phyloP scores from a whole-genome alignment of 2,797 vertebrate species.

The Pseudomugil tenellus region DNA sequence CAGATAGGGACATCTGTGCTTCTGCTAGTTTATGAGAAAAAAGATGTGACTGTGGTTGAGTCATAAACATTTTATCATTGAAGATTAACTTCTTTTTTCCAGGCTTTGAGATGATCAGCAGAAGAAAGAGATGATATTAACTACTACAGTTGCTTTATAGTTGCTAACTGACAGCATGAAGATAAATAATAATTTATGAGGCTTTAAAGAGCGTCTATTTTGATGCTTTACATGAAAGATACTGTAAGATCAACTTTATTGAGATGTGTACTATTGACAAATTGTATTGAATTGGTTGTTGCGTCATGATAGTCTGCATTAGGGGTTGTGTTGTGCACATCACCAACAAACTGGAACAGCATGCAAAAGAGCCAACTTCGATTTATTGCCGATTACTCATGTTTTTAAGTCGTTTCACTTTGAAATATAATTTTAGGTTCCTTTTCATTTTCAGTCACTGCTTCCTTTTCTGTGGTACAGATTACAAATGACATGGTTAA shows the following conservation, averaged over 20 bases:
- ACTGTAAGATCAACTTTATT: not conserved
- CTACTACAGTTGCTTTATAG: constrained; percentile 14
- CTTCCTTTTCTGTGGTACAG: not conserved
- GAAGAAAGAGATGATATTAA: not conserved
- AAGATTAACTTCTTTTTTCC: constrained; percentile 1
- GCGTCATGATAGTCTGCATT: not conserved
- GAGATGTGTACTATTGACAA: not conserved
- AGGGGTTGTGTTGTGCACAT: not conserved
- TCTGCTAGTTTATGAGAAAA: not conserved
- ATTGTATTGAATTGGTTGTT: not conserved
- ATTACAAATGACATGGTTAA: not conserved
- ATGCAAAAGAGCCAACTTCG: not conserved
- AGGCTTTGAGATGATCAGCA: not conserved
- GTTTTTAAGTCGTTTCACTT: not conserved
- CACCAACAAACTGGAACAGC: not conserved
- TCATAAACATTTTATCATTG: constrained; percentile 1
- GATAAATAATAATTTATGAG: constrained; percentile 20
- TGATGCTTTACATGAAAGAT: not conserved
- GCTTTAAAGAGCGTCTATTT: no score
- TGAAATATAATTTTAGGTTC: not conserved
- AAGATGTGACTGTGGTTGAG: not conserved
- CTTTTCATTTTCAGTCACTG: not conserved
- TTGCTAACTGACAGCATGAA: constrained; percentile 10
- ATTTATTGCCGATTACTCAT: not conserved
- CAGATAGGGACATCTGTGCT: constrained; percentile 2